A percentile compares a stretch with the other conserved stretches of the same genome.
Conservation (phyloP, 2,113 vertebrate species). For the Thunnus maccoyii region DNA sequence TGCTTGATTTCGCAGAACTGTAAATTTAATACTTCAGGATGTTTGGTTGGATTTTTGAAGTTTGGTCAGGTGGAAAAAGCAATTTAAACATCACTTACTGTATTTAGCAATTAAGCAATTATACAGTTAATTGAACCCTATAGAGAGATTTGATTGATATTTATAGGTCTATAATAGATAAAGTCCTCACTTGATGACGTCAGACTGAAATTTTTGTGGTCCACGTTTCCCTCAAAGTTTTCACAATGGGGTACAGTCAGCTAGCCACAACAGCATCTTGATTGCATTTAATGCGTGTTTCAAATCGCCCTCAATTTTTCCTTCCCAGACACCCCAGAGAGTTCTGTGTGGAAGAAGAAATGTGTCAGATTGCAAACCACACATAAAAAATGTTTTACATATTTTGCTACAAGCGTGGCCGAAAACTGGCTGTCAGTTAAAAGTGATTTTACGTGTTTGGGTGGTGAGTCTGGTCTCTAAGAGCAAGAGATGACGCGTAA, state of each 20-base stretch:
- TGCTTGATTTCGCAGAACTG: background rate
- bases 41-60: too few species aligned
- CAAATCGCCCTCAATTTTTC: constrained; percentile 34
- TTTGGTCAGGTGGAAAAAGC: too few species aligned
- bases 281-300: constrained; percentile 73
- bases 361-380: constrained; percentile 62
- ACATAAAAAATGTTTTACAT: constrained; percentile 56
- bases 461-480: constrained; percentile 8
- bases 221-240: constrained; percentile 53
- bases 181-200: constrained; percentile 42
- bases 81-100: too few species aligned
- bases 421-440: background rate
- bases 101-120: background rate
- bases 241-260: constrained; percentile 58
- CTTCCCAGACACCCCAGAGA: constrained; percentile 48
- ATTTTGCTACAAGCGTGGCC: constrained; percentile 18
- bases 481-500: constrained; percentile 5
- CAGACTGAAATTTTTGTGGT: constrained; percentile 57
- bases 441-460: background rate
- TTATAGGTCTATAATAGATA: background rate
- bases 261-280: constrained; percentile 66
- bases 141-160: background rate
- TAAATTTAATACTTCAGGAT: too few species aligned
- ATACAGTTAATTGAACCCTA: background rate
- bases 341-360: constrained; percentile 43